A percentile compares a stretch with the other conserved stretches of the same genome.
Evolutionary conservation across 53 echinoderm and acorn worm species (phyloP).

Genomic region (Crossaster papposus): DNA sequence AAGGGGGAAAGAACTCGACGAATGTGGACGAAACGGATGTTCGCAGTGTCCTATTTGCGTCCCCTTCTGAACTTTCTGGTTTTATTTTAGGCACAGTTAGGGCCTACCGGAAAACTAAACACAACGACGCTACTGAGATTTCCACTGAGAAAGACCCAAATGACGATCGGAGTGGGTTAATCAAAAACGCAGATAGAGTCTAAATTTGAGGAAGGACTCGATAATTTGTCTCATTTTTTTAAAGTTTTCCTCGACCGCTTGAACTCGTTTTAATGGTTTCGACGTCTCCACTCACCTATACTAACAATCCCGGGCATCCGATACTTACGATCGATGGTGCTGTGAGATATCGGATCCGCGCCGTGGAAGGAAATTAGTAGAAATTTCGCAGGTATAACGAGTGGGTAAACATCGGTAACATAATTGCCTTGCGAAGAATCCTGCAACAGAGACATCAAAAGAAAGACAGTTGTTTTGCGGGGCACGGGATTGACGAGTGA

Average conservation of each 20-base stretch:
- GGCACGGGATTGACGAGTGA: too few relatives aligned
- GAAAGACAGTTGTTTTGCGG: background rate
- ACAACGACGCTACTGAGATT: background rate
- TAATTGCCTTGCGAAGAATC: background rate
- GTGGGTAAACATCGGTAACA: background rate
- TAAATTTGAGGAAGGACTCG: background rate
- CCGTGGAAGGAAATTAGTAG: background rate
- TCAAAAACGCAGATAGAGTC: too few relatives aligned
- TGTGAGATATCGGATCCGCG: background rate
- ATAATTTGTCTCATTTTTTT: background rate
- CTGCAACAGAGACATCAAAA: background rate
- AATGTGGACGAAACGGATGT: background rate
- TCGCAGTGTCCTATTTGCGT: background rate
- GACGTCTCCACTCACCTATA: background rate
- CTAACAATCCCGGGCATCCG: background rate
- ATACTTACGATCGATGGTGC: background rate
- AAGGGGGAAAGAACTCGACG: background rate
- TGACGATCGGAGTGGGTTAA: too few relatives aligned
- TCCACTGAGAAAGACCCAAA: background rate
- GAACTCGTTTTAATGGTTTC: conserved; percentile 32
- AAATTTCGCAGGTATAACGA: background rate
- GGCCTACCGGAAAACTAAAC: background rate
- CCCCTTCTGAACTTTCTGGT: background rate
- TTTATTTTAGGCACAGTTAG: conserved; percentile 11
- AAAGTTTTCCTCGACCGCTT: background rate